Evolutionary conservation across 2,113 vertebrate genomes (phyloP), one percentile per base, ranked within the genome.

Genomic region (Pseudorhombus dupliciocellatus): DNA sequence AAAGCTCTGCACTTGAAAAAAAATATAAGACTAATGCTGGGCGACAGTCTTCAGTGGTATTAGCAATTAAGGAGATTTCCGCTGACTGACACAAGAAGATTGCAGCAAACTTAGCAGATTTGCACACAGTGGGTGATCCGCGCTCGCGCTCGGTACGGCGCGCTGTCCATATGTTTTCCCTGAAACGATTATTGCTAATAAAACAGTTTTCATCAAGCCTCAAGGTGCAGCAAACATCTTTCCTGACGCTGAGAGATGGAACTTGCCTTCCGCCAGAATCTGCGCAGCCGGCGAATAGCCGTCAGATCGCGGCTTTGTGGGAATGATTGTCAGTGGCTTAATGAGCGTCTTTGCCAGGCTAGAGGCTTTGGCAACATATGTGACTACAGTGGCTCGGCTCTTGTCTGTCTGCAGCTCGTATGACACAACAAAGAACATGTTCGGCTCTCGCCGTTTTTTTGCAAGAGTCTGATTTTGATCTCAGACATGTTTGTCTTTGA

Each of bases 311-410:
- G 83, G 88, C 90, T 93, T 93, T 94, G 93, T 93, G 84, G 83
- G 89, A 83, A 65, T 92, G 93, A 93, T 93, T 94, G 94, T 94
- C 90, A 92, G 88, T 89, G 80, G 90, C 87, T 93, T 94, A 94
- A 94, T 93, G 93, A 94, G 92, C 84, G 87, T 65, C 84, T 93
- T 91, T 92, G 91, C 90, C 89, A 88, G 86, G 87, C 72, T 66
- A 70, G 77, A 89, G 85, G 91, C 90, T 93, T 92, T 93, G 89
- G 87, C 84, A 93, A 88, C 93, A 92, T 91, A 92, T 91, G 90
- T 87, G 88, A 83, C 79, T 81, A 72, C 87, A 69, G 83, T 69
- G 79, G 70, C 72, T 87, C 66, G 80, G 68, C 79, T 83, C 79
- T 50, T 70, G 75, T 70, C 52, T 1, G 21, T 81, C 84, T 67